These are phyloP conservation scores for Machimus rusticus DNA, from an alignment of 2,888 invertebrate species.

Conservation along the genomic window DNA sequence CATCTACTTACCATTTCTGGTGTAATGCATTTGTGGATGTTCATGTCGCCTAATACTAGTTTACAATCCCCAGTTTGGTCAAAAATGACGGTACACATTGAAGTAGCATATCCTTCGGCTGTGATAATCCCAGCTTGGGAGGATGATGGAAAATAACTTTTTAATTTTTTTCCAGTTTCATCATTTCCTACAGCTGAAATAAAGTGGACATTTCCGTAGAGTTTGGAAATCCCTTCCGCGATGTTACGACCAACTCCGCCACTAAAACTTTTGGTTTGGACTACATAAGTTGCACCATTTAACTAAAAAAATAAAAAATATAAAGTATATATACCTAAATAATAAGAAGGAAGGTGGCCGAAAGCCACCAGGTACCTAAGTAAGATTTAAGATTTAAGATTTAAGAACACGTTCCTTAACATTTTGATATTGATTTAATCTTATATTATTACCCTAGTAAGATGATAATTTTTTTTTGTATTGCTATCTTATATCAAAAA, in stretches of 20 bases:
- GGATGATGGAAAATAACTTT: slow-evolving; percentile 56
- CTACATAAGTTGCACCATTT: slow-evolving; percentile 80
- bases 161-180: slow-evolving; percentile 62
- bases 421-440: no score
- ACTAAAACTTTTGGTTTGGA: slow-evolving; percentile 70
- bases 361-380: no score
- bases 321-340: background rate
- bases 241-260: slow-evolving; percentile 96
- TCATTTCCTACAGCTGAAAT: slow-evolving; percentile 83
- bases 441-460: no score
- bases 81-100: slow-evolving; percentile 79
- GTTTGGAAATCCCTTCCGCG: slow-evolving; percentile 81
- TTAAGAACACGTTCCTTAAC: no score
- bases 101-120: slow-evolving; percentile 63
- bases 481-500: no score
- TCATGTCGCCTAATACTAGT: slow-evolving; percentile 86
- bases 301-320: slow-evolving; percentile 66
- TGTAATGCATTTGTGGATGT: slow-evolving; percentile 75
- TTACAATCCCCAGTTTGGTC: slow-evolving; percentile 79
- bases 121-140: slow-evolving; percentile 54
- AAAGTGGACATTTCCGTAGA: slow-evolving; percentile 72
- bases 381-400: no score
- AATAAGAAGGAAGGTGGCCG: no score
- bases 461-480: no score
- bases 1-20: slow-evolving; percentile 67